Percentiles rank a stretch among this genome's conserved stretches.
phyloP scores from a whole-genome alignment of 2,113 vertebrate species.

The Mesitornis unicolor region DNA sequence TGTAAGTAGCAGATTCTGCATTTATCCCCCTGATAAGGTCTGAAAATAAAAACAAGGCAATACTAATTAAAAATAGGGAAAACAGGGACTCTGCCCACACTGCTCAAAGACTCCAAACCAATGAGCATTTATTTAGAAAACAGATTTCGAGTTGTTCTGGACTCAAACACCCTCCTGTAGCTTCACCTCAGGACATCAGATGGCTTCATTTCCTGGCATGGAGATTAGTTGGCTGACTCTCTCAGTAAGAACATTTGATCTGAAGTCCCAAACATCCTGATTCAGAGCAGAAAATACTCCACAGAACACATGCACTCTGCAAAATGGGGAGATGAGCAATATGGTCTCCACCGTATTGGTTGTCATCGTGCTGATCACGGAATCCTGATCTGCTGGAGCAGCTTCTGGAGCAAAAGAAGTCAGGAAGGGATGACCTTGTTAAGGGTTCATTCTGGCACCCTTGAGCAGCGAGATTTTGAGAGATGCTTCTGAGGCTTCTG shows the following conservation, averaged over 20 bases:
- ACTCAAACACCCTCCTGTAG: conserved; percentile 27
- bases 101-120: background rate
- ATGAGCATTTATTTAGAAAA: conserved; percentile 44
- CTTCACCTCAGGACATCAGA: conserved; percentile 60
- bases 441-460: background rate
- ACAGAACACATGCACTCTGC: conserved; percentile 34
- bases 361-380: background rate
- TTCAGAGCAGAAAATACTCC: conserved; percentile 47
- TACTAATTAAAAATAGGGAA: background rate
- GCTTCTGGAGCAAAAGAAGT: background rate
- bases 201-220: conserved; percentile 64
- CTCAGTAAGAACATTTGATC: conserved; percentile 56
- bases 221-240: conserved; percentile 53
- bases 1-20: background rate
- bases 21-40: background rate
- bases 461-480: background rate
- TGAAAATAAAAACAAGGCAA: background rate
- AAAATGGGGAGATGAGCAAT: conserved; percentile 34
- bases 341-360: conserved; percentile 13
- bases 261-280: conserved; percentile 61
- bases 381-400: background rate
- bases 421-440: background rate
- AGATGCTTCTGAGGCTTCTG: background rate
- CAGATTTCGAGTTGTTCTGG: conserved; percentile 42
- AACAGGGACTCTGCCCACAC: background rate